Percentiles rank a stretch among this genome's conserved stretches.
These are phyloP conservation scores for Cynopterus brachyotis DNA, from an alignment of 2,113 vertebrate species.

Conservation along the genomic window DNA sequence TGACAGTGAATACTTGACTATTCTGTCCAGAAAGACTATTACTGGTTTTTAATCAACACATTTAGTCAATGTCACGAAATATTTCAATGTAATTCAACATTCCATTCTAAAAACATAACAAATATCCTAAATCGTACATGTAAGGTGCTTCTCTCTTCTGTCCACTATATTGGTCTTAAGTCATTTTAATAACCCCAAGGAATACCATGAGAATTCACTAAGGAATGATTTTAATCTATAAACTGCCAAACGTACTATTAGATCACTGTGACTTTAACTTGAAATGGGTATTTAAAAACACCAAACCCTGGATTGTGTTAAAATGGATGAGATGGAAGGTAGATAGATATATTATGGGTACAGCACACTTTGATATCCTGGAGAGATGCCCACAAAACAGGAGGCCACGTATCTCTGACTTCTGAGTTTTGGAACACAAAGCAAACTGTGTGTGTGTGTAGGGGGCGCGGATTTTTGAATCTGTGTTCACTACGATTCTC, in stretches of 20 bases:
- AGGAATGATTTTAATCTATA: neutral
- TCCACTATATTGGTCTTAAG: neutral
- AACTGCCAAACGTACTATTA: neutral
- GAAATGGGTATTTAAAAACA: neutral
- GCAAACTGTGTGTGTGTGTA: neutral
- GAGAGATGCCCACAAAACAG: neutral
- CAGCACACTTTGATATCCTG: neutral
- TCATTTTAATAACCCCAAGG: neutral
- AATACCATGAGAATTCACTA: neutral
- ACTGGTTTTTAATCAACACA: neutral
- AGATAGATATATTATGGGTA: neutral
- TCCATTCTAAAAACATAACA: neutral
- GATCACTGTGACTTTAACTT: neutral
- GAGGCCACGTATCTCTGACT: neutral
- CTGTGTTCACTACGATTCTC: neutral
- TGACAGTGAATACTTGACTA: accelerated
- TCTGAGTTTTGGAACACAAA: neutral
- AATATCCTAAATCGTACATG: neutral
- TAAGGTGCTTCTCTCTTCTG: neutral
- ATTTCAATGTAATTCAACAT: neutral
- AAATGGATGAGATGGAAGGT: neutral
- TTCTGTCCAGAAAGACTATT: neutral
- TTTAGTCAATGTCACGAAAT: neutral
- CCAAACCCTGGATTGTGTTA: neutral
- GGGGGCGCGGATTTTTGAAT: neutral